phyloP scores from a whole-genome alignment of 2,797 vertebrate genomes.

The Aulostomus chinensis region DNA sequence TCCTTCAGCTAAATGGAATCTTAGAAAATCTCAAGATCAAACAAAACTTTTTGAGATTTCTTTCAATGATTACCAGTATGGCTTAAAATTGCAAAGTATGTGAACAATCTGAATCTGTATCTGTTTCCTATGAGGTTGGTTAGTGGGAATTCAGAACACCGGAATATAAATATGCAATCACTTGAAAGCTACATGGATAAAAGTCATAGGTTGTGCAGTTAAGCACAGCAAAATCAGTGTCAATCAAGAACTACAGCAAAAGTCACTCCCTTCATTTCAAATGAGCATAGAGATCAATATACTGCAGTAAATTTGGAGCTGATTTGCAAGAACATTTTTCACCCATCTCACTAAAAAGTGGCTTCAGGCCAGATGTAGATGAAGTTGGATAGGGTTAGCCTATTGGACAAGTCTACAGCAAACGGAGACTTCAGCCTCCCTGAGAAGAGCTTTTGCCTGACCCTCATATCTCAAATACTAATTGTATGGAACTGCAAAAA shows the following conservation, averaged over 20 bases:
- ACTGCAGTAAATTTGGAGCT: constrained; percentile 32
- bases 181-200: constrained; percentile 36
- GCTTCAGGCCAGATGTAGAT: constrained; percentile 57
- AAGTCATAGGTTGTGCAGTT: constrained; percentile 31
- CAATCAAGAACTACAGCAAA: constrained; percentile 47
- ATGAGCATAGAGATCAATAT: constrained; percentile 33
- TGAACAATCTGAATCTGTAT: too few species aligned
- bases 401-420: constrained; percentile 60
- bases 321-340: constrained; percentile 49
- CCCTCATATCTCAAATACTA: constrained; percentile 55
- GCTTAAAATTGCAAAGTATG: too few species aligned
- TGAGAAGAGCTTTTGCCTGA: constrained; percentile 50
- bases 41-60: not conserved
- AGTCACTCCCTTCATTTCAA: constrained; percentile 52
- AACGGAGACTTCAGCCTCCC: constrained; percentile 67
- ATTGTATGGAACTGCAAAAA: constrained; percentile 41
- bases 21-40: not conserved
- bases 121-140: too few species aligned
- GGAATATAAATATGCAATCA: constrained; percentile 24
- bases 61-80: too few species aligned
- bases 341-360: constrained; percentile 52
- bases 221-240: constrained; percentile 30
- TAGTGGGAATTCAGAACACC: constrained; percentile 18
- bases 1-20: not conserved
- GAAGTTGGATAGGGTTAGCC: constrained; percentile 51